A percentile compares a stretch with the other conserved stretches of the same genome.
phyloP scores from a whole-genome alignment of 1,140 invertebrate genomes.

The Chionoecetes opilio region DNA sequence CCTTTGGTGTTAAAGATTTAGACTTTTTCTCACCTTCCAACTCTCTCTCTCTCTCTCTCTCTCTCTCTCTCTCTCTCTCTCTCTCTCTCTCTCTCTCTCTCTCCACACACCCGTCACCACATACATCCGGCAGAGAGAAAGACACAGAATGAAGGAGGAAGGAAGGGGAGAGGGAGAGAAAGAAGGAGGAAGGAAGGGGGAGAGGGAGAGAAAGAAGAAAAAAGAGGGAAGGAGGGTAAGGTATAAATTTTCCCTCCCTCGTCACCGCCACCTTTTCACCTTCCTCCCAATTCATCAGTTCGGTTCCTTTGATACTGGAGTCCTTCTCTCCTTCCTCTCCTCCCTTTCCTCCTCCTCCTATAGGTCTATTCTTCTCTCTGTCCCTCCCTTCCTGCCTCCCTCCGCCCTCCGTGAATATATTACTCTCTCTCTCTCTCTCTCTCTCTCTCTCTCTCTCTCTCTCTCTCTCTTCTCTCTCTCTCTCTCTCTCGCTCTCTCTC shows the following conservation, averaged over 20 bases:
- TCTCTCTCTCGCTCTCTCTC: background rate
- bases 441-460: background rate
- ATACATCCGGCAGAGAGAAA: background rate
- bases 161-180: background rate
- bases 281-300: constrained; percentile 48
- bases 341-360: constrained; percentile 9
- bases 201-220: too few species aligned
- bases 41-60: background rate
- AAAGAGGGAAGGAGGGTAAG: background rate
- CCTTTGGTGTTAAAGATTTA: background rate
- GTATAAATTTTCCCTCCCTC: constrained; percentile 4
- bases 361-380: background rate
- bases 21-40: background rate
- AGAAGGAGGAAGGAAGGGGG: too few species aligned
- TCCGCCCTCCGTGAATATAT: background rate
- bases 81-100: constrained; percentile 53
- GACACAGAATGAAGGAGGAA: too few species aligned
- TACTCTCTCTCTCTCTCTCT: background rate
- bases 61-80: constrained; percentile 40
- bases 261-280: background rate
- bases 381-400: background rate
- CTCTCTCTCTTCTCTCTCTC: too few species aligned
- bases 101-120: background rate
- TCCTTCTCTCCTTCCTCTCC: constrained; percentile 1
- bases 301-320: constrained; percentile 54